phyloP scores from a whole-genome alignment of 1,140 invertebrate species.

The Tetragnatha versicolor region DNA sequence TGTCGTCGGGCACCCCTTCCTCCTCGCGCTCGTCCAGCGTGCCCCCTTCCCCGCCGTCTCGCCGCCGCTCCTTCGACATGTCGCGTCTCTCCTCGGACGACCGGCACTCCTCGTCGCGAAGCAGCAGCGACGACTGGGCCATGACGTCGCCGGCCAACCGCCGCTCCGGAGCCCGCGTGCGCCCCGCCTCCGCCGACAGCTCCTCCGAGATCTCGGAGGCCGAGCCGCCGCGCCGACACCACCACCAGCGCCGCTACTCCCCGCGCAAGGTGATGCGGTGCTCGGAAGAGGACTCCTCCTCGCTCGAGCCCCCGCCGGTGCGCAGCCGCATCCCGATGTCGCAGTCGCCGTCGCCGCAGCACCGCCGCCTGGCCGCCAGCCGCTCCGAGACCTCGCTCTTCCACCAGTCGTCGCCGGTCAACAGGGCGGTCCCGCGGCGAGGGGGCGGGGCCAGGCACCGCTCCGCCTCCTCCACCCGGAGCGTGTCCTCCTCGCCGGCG shows the following conservation, averaged over 20 bases:
- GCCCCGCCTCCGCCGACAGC: constrained; percentile 24
- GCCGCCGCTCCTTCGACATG: constrained; percentile 36
- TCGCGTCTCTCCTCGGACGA: neutral
- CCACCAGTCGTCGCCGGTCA: constrained; percentile 20
- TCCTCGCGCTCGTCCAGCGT: constrained; percentile 39
- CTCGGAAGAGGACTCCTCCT: constrained; percentile 39
- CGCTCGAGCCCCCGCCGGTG: constrained; percentile 2
- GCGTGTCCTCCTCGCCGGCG: constrained; percentile 21
- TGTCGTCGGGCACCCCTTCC: constrained; percentile 33
- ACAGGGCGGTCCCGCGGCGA: neutral
- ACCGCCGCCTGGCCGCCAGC: constrained; percentile 30
- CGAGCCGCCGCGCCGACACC: neutral
- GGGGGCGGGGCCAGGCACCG: constrained; percentile 15
- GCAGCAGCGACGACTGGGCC: constrained; percentile 41
- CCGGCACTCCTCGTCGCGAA: neutral
- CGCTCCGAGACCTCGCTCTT: constrained; percentile 43
- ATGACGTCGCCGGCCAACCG: neutral
- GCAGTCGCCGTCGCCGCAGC: constrained; percentile 34
- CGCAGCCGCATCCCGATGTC: constrained; percentile 37
- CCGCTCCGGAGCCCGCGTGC: constrained; percentile 5
- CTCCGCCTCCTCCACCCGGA: constrained; percentile 29
- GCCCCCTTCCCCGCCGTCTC: constrained; percentile 35
- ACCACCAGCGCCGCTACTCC: constrained; percentile 25
- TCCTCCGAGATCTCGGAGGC: constrained; percentile 42
- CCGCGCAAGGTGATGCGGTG: constrained; percentile 31